Base-by-base conservation (phyloP, 2,888 invertebrate species). In the Drosophila meridiana region DNA sequence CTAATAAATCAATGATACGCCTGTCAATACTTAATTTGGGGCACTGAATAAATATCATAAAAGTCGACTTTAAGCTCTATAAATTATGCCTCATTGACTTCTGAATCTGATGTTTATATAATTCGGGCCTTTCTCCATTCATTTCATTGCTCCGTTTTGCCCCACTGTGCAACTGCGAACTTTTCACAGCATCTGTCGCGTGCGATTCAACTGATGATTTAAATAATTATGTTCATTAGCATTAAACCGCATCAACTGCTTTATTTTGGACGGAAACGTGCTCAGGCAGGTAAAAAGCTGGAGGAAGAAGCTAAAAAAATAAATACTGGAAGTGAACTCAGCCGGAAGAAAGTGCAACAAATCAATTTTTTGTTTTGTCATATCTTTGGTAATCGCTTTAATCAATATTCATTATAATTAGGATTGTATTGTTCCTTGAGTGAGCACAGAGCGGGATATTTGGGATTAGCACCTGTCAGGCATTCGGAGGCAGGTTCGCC, bases 401-500 rank as follows among this genome's bases (percentile, higher is more conserved):
- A 57, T 76, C 38, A 74, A 38, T 78, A 63, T 20, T 78, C 75
- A 80, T 91, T 87, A 55, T 92, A 92, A 77, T 93, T 93, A 3
- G 93, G 93, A 87, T 93, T 93, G 45, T 89, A 89, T 52, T 82
- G 75, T 64, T 93, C 93, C 30, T 73, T 71, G n/a, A 67, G 32
- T 0, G 93, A 93, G 57, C 93, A 93, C 34, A 93, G 76, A 4
- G 91, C 89, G 0, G 91, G 85, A 72, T 93, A 93, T 13, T 81
- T 70, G 4, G 89, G 85, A 82, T 92, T 90, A 0, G 68, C 42
- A 6, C 92, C 92, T 0, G 91, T 92, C 26, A 61, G 52, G 61
- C 93, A 93, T 48, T 90, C 82, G 3, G 93, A 93, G 38, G 89
- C 87, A 1, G 93, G 87, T n/a, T 75, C 55, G 0, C 93, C 93